Evolutionary conservation across 1,140 invertebrate species (phyloP), one percentile per base, ranked within the genome.

Genomic region (Drosophila baimaii): DNA sequence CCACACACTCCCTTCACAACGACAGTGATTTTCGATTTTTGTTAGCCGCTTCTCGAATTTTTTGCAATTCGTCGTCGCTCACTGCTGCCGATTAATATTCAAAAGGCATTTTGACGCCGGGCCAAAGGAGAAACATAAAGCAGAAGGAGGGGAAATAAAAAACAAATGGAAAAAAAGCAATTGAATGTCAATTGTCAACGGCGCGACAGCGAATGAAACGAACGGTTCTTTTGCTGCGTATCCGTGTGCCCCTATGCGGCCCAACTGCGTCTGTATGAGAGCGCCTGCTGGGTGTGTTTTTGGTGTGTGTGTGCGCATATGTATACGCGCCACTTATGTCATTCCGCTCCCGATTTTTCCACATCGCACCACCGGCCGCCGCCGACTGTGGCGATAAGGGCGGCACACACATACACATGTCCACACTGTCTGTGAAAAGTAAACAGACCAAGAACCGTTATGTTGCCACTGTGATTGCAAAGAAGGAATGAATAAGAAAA

Each of bases 141-240:
- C 31, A 46, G 29, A 49, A 64, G 44, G 44, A 41, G 47, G 19
- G 49, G 9, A 62, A 65, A 51, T 56, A 37, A 61, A 86, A 77
- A 63, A 56, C 63, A 57, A 46, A 64, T 62, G 19, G 55, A 58
- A 71, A 27, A 27, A 71, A 33, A 41, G 21, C 49, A 44, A 72
- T 58, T 70, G 51, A 79, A 79, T 68, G 66, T 37, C 35, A 82
- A 70, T 59, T 86, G 57, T 61, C 61, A 54, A 33, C 58, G 66
- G 55, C 63, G 63, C 63, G 49, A 37, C 58, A 52, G 46, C 54
- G 46, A 83, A 77, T 79, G 75, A 79, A 83, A 80, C 69, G 79
- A 79, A 86, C 79, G 79, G 69, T 86, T 86, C 65, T 86, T 85
- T 76, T 31, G 59, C 57, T 31, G 59, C 57, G 17, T 44, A 63